phyloP scores from a whole-genome alignment of 2,113 vertebrate genomes.

The Poecile atricapillus region DNA sequence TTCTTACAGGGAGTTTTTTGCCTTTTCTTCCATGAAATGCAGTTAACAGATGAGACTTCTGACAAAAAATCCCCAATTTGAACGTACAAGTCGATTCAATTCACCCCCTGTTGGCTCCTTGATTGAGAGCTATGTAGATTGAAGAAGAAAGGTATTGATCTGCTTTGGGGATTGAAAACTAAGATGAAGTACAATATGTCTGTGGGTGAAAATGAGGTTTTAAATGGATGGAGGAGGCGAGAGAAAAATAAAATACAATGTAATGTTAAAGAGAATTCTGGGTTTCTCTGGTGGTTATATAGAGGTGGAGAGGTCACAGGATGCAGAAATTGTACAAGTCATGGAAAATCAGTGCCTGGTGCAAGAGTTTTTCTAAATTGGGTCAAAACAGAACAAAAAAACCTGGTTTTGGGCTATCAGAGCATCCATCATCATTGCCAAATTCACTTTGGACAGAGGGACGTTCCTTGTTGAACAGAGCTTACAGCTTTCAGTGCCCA shows the following conservation, averaged over 20 bases:
- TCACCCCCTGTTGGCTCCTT: slow-evolving; percentile 58
- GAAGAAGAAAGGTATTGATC: slow-evolving; percentile 19
- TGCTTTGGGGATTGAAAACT: slow-evolving; percentile 45
- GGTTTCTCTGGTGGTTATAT: background rate
- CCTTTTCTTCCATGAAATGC: background rate
- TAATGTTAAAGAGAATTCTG: background rate
- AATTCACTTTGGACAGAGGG: background rate
- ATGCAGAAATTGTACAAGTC: background rate
- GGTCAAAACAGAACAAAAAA: background rate
- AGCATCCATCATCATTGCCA: background rate
- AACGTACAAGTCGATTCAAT: background rate
- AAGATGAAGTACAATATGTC: slow-evolving; percentile 32
- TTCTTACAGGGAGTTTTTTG: background rate
- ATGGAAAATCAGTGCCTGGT: background rate
- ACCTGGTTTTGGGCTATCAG: background rate
- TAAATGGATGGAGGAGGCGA: background rate
- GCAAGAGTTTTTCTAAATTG: background rate
- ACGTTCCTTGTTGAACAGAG: background rate
- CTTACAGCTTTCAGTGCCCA: background rate
- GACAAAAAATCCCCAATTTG: background rate
- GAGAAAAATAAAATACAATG: background rate
- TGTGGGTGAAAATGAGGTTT: slow-evolving; percentile 18
- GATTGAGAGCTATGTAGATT: slow-evolving; percentile 48
- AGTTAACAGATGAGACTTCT: slow-evolving; percentile 2
- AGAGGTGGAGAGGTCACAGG: background rate